Percentiles rank a stretch among this genome's conserved stretches.
Conservation (phyloP, 2,888 invertebrate genomes). For the Gibbula magus region DNA sequence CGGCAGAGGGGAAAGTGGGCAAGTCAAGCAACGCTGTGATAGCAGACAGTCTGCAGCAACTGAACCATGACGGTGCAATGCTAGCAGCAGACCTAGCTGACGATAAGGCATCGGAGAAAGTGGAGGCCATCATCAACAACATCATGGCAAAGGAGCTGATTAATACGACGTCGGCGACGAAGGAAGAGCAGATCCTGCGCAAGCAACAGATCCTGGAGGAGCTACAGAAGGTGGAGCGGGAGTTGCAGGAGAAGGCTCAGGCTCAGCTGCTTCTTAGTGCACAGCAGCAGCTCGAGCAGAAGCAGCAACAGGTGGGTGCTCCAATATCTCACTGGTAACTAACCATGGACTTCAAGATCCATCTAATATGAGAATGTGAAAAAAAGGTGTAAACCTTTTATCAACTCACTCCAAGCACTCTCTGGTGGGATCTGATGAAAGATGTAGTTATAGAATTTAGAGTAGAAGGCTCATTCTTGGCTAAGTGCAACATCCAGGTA, state of each 20-base stretch:
- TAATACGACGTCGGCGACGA: conserved; percentile 62
- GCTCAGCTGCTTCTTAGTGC: conserved; percentile 70
- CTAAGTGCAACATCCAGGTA: no score
- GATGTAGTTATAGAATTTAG: no score
- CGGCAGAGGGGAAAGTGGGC: conserved; percentile 23
- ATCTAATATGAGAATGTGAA: no score
- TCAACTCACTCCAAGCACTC: no score
- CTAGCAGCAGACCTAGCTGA: conserved; percentile 53
- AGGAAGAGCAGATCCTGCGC: conserved; percentile 81
- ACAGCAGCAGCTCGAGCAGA: conserved; percentile 67
- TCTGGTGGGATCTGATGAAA: no score
- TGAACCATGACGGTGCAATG: conserved; percentile 33
- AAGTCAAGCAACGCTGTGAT: conserved; percentile 38
- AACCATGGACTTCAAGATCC: no score
- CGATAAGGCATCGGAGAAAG: conserved; percentile 72
- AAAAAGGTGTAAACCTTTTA: no score
- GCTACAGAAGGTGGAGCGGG: conserved; percentile 83
- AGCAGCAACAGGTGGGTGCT: conserved; percentile 53
- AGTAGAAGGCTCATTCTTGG: no score
- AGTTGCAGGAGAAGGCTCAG: conserved; percentile 80
- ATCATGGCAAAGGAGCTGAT: conserved; percentile 74
- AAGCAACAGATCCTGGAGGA: conserved; percentile 84
- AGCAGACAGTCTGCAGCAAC: conserved; percentile 40
- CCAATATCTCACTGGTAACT: no score
- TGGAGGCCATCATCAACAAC: conserved; percentile 74